Conservation (phyloP, 1,140 invertebrate species). For the Callitettix versicolor region DNA sequence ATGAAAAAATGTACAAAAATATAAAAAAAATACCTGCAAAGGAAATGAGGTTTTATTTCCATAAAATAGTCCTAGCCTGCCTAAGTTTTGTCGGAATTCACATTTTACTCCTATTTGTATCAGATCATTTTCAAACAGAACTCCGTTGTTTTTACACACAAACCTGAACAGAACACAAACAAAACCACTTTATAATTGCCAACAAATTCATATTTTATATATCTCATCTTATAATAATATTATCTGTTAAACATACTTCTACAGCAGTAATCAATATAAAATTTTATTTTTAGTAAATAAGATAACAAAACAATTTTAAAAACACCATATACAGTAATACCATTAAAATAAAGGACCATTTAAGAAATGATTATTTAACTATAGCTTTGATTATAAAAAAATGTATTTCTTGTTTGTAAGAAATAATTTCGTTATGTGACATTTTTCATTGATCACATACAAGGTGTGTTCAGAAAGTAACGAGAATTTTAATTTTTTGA, state of each 20-base stretch:
- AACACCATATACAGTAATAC: too few species aligned
- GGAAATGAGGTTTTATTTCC: constrained; percentile 92
- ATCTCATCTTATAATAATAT: not conserved
- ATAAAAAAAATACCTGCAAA: constrained; percentile 43
- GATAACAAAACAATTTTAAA: too few species aligned
- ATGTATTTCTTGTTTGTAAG: too few species aligned
- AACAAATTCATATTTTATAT: not conserved
- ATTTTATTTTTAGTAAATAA: not conserved
- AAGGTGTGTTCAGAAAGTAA: too few species aligned
- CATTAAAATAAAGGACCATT: too few species aligned
- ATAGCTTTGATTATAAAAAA: too few species aligned
- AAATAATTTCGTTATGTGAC: too few species aligned
- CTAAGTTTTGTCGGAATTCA: constrained; percentile 91
- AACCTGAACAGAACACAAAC: constrained; percentile 50
- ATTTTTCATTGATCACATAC: too few species aligned
- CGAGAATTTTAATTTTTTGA: too few species aligned
- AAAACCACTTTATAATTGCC: constrained; percentile 2
- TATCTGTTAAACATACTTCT: not conserved
- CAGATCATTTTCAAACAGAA: constrained; percentile 95
- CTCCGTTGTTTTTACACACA: constrained; percentile 94
- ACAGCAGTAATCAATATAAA: not conserved
- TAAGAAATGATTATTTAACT: too few species aligned
- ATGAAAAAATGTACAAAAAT: too few species aligned
- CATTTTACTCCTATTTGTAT: constrained; percentile 98
- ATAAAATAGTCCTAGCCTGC: constrained; percentile 90